Evolutionary conservation across 2,797 vertebrate species (phyloP).

Genomic region (Hapalemur alaotrensis): DNA sequence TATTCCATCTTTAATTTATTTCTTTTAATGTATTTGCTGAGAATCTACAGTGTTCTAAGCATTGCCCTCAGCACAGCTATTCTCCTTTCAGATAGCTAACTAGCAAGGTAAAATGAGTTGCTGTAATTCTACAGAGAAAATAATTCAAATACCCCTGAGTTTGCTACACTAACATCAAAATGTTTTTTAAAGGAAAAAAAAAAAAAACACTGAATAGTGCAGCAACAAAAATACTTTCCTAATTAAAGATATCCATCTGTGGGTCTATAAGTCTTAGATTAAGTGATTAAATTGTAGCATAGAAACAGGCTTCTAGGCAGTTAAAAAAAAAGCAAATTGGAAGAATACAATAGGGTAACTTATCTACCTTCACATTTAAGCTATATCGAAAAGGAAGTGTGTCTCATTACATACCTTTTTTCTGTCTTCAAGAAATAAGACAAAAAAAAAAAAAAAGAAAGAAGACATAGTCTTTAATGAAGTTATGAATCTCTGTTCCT

Average conservation of each 20-base stretch:
- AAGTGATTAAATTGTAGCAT: background rate
- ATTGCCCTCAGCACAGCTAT: background rate
- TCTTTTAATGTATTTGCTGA: background rate
- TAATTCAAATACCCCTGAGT: background rate
- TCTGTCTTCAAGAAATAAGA: slow-evolving; percentile 14
- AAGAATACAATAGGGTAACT: background rate
- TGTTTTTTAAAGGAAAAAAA: background rate
- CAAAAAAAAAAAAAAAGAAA: background rate
- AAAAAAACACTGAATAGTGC: background rate
- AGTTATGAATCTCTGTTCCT: slow-evolving; percentile 24
- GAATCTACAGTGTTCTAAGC: background rate
- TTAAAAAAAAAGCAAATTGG: background rate
- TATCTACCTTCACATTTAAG: background rate
- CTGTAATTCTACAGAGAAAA: background rate
- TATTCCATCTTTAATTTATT: background rate
- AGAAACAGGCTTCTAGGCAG: background rate
- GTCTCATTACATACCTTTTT: background rate
- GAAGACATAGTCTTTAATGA: background rate
- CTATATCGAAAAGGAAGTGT: background rate
- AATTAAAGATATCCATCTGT: background rate
- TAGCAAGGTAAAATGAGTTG: background rate
- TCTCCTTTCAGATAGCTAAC: background rate
- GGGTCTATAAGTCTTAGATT: background rate
- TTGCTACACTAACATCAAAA: slow-evolving; percentile 12
- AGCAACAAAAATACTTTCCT: background rate